Conservation (phyloP, 2,888 invertebrate species). For the Torymus auratus region DNA sequence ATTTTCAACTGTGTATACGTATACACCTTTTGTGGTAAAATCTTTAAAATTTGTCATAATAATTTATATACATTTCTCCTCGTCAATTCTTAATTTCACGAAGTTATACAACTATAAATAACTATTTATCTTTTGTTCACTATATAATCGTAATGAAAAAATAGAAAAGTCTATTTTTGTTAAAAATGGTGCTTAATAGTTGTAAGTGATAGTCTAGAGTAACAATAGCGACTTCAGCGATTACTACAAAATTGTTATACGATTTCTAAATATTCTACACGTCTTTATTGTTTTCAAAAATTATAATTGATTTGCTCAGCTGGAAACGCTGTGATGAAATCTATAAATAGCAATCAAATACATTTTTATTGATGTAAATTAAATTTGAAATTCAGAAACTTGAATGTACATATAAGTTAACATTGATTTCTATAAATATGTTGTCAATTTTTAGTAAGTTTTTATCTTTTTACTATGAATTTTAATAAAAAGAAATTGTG, state of each 20-base stretch:
- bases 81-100: too few relatives aligned
- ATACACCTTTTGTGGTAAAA: too few relatives aligned
- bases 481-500: conserved; percentile 40
- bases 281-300: conserved; percentile 16
- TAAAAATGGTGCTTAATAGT: conserved; percentile 47
- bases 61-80: too few relatives aligned
- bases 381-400: conserved; percentile 5
- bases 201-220: conserved; percentile 15
- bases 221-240: conserved; percentile 2
- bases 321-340: conserved; percentile 26
- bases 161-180: conserved; percentile 44
- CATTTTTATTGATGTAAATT: conserved; percentile 12
- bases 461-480: conserved; percentile 48
- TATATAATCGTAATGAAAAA: background rate
- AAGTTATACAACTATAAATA: too few relatives aligned
- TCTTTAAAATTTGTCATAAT: too few relatives aligned
- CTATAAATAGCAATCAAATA: background rate
- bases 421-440: conserved; percentile 7
- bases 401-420: conserved; percentile 26
- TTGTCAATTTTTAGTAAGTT: conserved; percentile 22
- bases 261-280: background rate
- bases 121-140: background rate
- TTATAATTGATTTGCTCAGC: conserved; percentile 8
- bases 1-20: too few relatives aligned
- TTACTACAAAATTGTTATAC: conserved; percentile 6